phyloP scores from a whole-genome alignment of 2,888 invertebrate genomes.

The Rotaria magnacalcarata region DNA sequence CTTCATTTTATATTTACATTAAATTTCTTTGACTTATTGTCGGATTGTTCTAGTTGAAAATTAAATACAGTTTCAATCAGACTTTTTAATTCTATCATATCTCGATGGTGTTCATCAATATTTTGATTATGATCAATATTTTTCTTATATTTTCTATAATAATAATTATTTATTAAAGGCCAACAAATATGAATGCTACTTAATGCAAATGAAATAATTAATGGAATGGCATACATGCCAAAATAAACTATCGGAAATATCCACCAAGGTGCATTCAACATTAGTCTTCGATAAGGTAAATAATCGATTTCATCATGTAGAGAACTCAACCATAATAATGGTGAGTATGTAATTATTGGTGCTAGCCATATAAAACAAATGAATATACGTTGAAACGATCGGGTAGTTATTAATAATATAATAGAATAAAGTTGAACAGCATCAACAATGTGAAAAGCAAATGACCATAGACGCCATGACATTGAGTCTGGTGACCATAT shows the following conservation, averaged over 20 bases:
- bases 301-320: not conserved
- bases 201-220: not conserved
- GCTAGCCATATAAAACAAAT: not conserved
- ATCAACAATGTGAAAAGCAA: not conserved
- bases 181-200: not conserved
- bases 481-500: not conserved
- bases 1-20: not conserved
- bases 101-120: not conserved
- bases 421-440: not conserved
- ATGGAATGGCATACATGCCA: not conserved
- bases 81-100: not conserved
- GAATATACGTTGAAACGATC: not conserved
- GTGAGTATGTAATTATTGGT: constrained; percentile 9
- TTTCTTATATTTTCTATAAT: not conserved
- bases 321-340: constrained; percentile 16
- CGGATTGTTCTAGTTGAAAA: not conserved
- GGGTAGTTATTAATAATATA: not conserved
- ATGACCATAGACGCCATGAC: not conserved
- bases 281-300: not conserved
- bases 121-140: not conserved
- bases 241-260: not conserved
- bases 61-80: not conserved
- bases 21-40: not conserved
- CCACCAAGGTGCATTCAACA: not conserved
- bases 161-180: not conserved